phyloP scores from a whole-genome alignment of 2,113 vertebrate genomes.

The Pygoscelis antarcticus region DNA sequence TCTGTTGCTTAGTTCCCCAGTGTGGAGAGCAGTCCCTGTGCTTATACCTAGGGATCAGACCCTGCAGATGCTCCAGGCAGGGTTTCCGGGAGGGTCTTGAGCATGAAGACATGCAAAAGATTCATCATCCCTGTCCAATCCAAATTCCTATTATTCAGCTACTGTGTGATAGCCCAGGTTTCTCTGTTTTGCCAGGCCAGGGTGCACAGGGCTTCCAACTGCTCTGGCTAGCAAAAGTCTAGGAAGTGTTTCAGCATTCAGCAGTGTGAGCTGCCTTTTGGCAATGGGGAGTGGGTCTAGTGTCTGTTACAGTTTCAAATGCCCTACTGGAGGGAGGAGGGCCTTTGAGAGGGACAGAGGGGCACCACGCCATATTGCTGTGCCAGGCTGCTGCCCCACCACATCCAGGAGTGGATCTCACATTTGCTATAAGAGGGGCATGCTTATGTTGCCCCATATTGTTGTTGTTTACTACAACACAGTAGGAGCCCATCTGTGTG shows the following conservation, averaged over 20 bases:
- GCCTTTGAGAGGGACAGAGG: not conserved
- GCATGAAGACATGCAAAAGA: not conserved
- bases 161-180: not conserved
- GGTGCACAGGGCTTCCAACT: not conserved
- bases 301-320: not conserved
- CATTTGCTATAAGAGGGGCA: not conserved
- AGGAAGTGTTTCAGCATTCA: not conserved
- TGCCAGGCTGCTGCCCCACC: not conserved
- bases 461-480: too few relatives aligned
- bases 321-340: not conserved
- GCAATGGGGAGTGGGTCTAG: not conserved
- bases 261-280: not conserved
- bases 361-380: not conserved
- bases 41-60: not conserved
- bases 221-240: not conserved
- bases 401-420: not conserved
- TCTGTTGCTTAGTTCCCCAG: not conserved
- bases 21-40: not conserved
- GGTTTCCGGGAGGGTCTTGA: not conserved
- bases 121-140: not conserved
- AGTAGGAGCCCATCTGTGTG: not conserved
- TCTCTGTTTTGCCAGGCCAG: not conserved
- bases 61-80: not conserved
- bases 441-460: not conserved
- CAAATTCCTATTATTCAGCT: not conserved